Conservation (phyloP, 2,888 invertebrate species). For the Drosophila paranaensis region DNA sequence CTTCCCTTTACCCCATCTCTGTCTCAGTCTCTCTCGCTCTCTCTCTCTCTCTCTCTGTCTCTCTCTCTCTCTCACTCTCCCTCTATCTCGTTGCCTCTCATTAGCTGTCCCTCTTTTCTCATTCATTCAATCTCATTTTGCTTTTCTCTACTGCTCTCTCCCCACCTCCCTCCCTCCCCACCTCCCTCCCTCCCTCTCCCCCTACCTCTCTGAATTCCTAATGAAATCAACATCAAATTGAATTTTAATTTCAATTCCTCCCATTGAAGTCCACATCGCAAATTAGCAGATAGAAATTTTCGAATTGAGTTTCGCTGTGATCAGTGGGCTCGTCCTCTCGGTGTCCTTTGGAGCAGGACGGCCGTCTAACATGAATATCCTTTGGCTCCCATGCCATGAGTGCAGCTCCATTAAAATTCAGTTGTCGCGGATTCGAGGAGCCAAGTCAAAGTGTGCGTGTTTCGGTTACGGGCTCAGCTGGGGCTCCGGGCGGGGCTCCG, state of each 20-base stretch:
- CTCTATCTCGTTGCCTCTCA: too few species aligned
- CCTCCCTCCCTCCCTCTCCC: not conserved
- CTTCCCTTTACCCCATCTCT: too few species aligned
- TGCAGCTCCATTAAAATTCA: conserved; percentile 45
- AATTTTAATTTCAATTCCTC: not conserved
- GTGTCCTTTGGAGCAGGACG: not conserved
- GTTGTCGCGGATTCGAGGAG: conserved; percentile 53
- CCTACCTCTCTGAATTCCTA: not conserved
- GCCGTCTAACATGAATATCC: conserved; percentile 4
- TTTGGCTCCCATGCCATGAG: not conserved
- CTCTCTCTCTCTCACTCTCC: too few species aligned
- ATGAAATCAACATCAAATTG: not conserved
- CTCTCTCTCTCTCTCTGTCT: too few species aligned
- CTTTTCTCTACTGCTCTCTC: too few species aligned
- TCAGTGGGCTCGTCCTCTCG: conserved; percentile 1
- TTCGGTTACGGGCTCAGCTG: conserved; percentile 43
- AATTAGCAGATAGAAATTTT: not conserved
- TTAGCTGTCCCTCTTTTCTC: too few species aligned
- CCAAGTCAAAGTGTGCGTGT: conserved; percentile 52
- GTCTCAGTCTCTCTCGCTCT: too few species aligned
- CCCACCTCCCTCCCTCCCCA: too few species aligned
- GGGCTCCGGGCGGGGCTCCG: too few species aligned
- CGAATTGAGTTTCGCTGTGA: not conserved
- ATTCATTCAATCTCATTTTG: too few species aligned
- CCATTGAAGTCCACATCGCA: conserved; percentile 1